Percentiles rank a stretch among this genome's conserved stretches.
Conservation (phyloP, 2,888 invertebrate genomes). For the Drosophila infuscata region DNA sequence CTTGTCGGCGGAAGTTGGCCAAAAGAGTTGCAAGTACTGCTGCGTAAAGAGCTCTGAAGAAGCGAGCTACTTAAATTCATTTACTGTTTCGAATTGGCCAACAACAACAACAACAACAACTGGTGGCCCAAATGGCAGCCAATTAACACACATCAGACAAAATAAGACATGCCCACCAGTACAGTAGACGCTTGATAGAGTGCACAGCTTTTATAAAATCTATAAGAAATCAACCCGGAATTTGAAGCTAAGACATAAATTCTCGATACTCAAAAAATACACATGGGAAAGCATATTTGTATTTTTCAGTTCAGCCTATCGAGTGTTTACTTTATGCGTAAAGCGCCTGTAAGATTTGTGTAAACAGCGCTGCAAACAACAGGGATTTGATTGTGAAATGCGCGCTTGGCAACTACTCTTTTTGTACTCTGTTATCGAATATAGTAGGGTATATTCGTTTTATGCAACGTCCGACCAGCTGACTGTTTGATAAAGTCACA, state of each 20-base stretch:
- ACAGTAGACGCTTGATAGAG: slow-evolving; percentile 25
- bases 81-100: slow-evolving; percentile 49
- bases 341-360: not conserved
- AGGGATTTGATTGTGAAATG: slow-evolving; percentile 23
- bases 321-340: slow-evolving; percentile 11
- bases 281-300: not conserved
- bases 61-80: slow-evolving; percentile 61
- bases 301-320: slow-evolving; percentile 7
- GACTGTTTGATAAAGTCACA: too few species aligned
- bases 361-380: slow-evolving; percentile 19
- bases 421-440: not conserved
- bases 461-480: not conserved
- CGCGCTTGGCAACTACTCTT: slow-evolving; percentile 29
- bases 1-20: slow-evolving; percentile 69
- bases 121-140: slow-evolving; percentile 27
- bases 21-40: slow-evolving; percentile 56
- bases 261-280: too few species aligned
- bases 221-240: not conserved
- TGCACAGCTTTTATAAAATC: not conserved
- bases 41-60: slow-evolving; percentile 17
- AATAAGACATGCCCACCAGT: not conserved
- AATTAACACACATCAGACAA: slow-evolving; percentile 38
- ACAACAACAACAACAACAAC: slow-evolving; percentile 18
- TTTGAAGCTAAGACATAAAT: not conserved
- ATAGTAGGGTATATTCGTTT: not conserved